Conservation (phyloP, 2,113 vertebrate species). For the Upupa epops region DNA sequence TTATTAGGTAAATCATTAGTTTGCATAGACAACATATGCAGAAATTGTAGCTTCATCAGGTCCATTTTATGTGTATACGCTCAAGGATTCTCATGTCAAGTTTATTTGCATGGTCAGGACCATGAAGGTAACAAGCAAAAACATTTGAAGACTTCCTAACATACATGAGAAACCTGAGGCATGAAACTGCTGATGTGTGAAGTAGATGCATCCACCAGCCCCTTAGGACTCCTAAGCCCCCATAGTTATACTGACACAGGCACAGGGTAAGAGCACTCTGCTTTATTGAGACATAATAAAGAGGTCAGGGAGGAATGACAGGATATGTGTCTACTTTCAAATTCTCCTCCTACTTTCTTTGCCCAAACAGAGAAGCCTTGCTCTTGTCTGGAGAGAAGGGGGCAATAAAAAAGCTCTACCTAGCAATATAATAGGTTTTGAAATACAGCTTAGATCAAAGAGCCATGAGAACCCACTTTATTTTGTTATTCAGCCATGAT, state of each 20-base stretch:
- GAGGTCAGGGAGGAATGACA: not conserved
- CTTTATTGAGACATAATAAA: not conserved
- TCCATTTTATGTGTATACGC: not conserved
- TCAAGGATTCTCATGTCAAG: not conserved
- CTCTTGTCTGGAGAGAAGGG: not conserved
- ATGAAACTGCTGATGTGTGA: not conserved
- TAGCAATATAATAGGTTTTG: not conserved
- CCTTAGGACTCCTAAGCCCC: not conserved
- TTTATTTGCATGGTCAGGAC: not conserved
- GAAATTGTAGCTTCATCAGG: not conserved
- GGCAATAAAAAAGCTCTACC: not conserved
- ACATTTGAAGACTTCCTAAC: not conserved
- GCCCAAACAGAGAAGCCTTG: not conserved
- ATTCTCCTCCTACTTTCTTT: not conserved
- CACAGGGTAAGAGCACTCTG: not conserved
- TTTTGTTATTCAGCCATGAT: not conserved
- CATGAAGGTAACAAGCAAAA: not conserved
- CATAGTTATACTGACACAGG: not conserved
- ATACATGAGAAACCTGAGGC: not conserved
- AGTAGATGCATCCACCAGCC: rapidly evolving
- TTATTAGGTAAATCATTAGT: not conserved
- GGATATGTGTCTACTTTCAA: not conserved
- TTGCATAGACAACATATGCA: not conserved
- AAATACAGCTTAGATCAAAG: not conserved
- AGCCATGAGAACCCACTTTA: not conserved